Percentiles rank a stretch among this genome's conserved stretches.
These are phyloP conservation scores for Leucopsar rothschildi DNA, from an alignment of 2,113 vertebrate genomes.

Conservation along the genomic window DNA sequence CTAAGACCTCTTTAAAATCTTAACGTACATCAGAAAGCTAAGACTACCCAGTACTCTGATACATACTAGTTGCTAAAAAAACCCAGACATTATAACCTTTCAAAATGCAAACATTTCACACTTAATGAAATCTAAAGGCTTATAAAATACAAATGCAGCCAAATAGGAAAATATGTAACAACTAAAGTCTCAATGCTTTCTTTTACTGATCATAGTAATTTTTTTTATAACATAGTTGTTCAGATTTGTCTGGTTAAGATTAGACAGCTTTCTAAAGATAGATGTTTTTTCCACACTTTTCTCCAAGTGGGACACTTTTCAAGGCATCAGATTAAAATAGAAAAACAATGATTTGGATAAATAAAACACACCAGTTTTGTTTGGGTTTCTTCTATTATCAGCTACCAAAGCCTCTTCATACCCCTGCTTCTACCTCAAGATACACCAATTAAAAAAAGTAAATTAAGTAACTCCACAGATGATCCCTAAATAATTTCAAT, in stretches of 20 bases:
- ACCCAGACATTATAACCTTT: not conserved
- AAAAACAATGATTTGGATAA: not conserved
- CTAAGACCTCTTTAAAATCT: not conserved
- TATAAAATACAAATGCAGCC: not conserved
- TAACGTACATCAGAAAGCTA: not conserved
- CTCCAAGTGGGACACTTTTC: constrained; percentile 34
- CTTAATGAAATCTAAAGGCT: not conserved
- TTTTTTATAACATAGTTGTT: not conserved
- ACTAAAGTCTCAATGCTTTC: not conserved
- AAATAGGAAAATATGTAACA: not conserved
- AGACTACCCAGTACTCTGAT: not conserved
- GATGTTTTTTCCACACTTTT: constrained; percentile 23
- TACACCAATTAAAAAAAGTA: too few relatives aligned
- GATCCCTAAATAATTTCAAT: not conserved
- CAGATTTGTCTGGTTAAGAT: constrained; percentile 16
- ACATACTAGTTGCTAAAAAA: not conserved
- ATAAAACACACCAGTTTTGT: not conserved
- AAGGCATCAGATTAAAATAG: constrained; percentile 38
- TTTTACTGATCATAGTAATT: not conserved
- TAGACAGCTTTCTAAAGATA: constrained; percentile 39
- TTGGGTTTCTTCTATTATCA: not conserved
- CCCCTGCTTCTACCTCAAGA: not conserved
- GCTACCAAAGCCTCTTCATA: not conserved
- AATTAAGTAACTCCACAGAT: not conserved
- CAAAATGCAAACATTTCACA: not conserved